Evolutionary conservation across 2,888 invertebrate species (phyloP).

Genomic region (Limnephilus marmoratus): DNA sequence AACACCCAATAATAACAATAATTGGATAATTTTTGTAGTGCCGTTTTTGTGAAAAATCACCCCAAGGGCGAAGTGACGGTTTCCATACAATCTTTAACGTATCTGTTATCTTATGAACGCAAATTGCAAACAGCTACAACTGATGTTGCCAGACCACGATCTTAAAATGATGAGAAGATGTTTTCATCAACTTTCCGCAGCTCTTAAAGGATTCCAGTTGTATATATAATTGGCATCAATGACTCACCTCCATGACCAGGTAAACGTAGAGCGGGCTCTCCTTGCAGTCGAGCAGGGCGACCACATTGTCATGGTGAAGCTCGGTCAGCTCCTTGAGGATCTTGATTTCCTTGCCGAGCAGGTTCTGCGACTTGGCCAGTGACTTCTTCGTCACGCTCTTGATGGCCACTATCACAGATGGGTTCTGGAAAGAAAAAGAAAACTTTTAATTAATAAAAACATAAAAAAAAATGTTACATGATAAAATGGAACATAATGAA

Average conservation of each 20-base stretch:
- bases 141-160: not conserved
- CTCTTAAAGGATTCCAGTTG: not conserved
- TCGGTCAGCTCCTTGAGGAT: constrained; percentile 98
- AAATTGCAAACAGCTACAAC: not conserved
- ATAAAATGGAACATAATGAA: too few relatives aligned
- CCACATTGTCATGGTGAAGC: constrained; percentile 98
- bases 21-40: too few relatives aligned
- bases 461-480: too few relatives aligned
- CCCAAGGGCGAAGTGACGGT: too few relatives aligned
- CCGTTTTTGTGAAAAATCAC: too few relatives aligned
- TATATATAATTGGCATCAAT: not conserved
- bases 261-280: constrained; percentile 96
- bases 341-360: constrained; percentile 98
- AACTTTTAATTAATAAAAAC: not conserved
- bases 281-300: constrained; percentile 97
- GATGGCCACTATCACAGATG: constrained; percentile 93
- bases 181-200: not conserved
- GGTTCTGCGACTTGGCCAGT: constrained; percentile 96
- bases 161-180: too few relatives aligned
- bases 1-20: too few relatives aligned
- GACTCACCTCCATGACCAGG: constrained; percentile 97
- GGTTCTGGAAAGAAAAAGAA: constrained; percentile 82
- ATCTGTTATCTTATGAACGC: too few relatives aligned
- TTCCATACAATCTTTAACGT: too few relatives aligned
- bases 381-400: constrained; percentile 99